Conservation (phyloP, 2,888 invertebrate species). For the Drosophila parthenogenetica region DNA sequence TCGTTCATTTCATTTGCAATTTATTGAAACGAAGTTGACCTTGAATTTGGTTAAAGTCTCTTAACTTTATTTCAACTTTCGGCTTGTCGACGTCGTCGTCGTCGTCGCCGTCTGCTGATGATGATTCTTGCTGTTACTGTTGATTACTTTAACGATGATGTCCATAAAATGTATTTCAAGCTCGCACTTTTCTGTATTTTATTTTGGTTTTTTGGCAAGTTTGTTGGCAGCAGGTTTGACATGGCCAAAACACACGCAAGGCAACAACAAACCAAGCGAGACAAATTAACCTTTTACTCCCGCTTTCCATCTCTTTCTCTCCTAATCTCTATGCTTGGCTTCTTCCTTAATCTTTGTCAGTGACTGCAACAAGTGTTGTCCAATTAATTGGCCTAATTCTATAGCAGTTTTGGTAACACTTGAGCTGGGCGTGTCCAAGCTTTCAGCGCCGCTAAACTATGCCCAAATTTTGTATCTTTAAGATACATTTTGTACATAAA, state of each 20-base stretch:
- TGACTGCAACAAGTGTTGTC: slow-evolving; percentile 29
- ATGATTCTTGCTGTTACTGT: slow-evolving; percentile 72
- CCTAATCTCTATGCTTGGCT: neutral
- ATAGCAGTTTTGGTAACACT: neutral
- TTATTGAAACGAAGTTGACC: slow-evolving; percentile 80
- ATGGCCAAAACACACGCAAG: slow-evolving; percentile 30
- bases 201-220: slow-evolving; percentile 12
- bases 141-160: slow-evolving; percentile 78
- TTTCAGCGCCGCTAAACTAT: too few relatives aligned
- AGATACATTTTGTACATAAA: too few relatives aligned
- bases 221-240: slow-evolving; percentile 62
- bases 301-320: neutral
- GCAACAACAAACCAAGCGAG: slow-evolving; percentile 33
- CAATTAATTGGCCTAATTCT: slow-evolving; percentile 2
- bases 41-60: slow-evolving; percentile 81
- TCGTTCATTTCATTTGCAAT: slow-evolving; percentile 74
- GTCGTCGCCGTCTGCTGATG: slow-evolving; percentile 51
- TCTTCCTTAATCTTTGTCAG: neutral
- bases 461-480: too few relatives aligned
- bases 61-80: slow-evolving; percentile 74
- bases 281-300: slow-evolving; percentile 30
- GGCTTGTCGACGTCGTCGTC: slow-evolving; percentile 44
- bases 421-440: too few relatives aligned
- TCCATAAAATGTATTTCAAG: slow-evolving; percentile 72
- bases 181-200: slow-evolving; percentile 37